A percentile compares a stretch with the other conserved stretches of the same genome.
Evolutionary conservation across 2,888 invertebrate genomes (phyloP).

Genomic region (Pandemis cinnamomeana): DNA sequence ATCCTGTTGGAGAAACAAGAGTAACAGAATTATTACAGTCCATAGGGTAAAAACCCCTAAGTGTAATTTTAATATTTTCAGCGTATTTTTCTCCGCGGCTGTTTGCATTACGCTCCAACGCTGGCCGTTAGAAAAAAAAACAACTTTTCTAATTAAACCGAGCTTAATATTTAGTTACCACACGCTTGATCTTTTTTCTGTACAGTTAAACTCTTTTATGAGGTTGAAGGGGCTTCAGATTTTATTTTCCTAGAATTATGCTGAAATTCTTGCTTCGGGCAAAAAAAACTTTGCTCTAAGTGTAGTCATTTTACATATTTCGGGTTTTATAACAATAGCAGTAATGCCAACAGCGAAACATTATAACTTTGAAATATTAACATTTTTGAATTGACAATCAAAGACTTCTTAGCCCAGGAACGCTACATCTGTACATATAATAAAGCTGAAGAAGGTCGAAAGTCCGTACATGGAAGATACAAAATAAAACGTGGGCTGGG

Average conservation of each 20-base stretch:
- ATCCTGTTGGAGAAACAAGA: neutral
- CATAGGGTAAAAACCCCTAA: neutral
- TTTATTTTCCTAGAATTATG: neutral
- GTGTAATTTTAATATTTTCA: constrained; percentile 27
- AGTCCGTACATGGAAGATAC: no score
- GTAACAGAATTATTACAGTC: neutral
- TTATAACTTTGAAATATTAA: no score
- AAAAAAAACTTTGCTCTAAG: neutral
- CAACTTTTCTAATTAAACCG: constrained; percentile 33
- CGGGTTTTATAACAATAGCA: neutral
- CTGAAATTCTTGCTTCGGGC: neutral
- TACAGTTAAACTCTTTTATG: neutral
- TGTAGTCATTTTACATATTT: neutral
- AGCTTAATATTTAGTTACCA: constrained; percentile 29
- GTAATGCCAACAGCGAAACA: no score
- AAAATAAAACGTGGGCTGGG: no score
- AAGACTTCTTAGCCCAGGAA: no score
- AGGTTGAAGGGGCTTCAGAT: neutral
- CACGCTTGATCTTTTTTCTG: constrained; percentile 11
- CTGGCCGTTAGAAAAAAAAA: constrained; percentile 14
- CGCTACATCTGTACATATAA: no score
- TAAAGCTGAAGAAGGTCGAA: no score
- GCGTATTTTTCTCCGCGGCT: constrained; percentile 13
- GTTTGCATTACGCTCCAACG: constrained; percentile 30
- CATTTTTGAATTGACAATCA: no score